These are phyloP conservation scores for Asobara japonica DNA, from an alignment of 1,140 invertebrate genomes.

Conservation along the genomic window DNA sequence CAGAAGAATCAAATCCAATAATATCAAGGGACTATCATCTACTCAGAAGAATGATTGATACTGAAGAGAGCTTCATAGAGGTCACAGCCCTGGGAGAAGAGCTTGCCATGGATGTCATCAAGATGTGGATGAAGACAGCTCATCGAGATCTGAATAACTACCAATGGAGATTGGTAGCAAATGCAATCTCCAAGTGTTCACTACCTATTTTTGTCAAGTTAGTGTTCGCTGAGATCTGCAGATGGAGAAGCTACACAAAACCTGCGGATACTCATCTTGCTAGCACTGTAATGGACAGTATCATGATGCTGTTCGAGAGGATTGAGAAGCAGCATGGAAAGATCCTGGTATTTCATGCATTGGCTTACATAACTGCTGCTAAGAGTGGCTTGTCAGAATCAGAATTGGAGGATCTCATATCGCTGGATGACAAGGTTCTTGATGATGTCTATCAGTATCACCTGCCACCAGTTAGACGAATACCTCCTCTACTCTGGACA, in stretches of 20 bases:
- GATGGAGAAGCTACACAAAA: conserved; percentile 97
- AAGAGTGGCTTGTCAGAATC: conserved; percentile 93
- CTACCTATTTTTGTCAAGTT: conserved; percentile 97
- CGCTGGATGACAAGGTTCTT: conserved; percentile 91
- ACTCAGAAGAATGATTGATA: conserved; percentile 88
- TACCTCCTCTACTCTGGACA: conserved; percentile 96
- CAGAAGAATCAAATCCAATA: conserved; percentile 85
- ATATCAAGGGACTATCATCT: conserved; percentile 89
- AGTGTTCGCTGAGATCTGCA: conserved; percentile 94
- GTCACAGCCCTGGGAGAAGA: conserved; percentile 92
- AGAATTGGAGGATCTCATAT: conserved; percentile 94
- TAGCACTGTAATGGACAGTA: conserved; percentile 96
- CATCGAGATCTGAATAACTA: conserved; percentile 89
- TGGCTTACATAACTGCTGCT: conserved; percentile 94
- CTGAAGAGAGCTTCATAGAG: conserved; percentile 92
- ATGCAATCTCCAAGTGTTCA: conserved; percentile 92
- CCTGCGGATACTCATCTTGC: conserved; percentile 91
- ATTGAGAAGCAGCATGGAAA: conserved; percentile 95
- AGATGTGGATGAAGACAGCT: conserved; percentile 94
- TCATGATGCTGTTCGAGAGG: conserved; percentile 95
- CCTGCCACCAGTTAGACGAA: conserved; percentile 92
- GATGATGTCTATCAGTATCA: conserved; percentile 99
- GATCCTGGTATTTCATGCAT: conserved; percentile 90
- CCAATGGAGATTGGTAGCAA: conserved; percentile 94
- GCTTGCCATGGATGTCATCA: conserved; percentile 91